Percentiles rank a stretch among this genome's conserved stretches.
Conservation (phyloP, 2,797 vertebrate species). For the Myripristis murdjan region DNA sequence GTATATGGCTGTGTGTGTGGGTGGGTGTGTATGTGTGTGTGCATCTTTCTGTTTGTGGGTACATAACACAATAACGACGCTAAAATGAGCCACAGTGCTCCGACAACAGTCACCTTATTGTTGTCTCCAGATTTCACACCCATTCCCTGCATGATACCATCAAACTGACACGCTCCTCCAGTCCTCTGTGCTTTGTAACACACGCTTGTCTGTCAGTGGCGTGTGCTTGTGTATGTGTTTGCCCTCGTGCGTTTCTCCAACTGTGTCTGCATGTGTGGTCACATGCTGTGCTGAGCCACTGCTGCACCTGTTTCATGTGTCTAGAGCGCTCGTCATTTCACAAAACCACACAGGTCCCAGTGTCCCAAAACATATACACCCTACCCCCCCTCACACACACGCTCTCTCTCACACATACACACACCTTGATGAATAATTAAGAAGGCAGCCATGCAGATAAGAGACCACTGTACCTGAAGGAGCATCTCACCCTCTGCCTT, state of each 20-base stretch:
- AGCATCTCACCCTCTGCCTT: slow-evolving; percentile 51
- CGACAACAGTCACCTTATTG: slow-evolving; percentile 50
- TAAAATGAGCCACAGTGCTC: slow-evolving; percentile 35
- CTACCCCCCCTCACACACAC: slow-evolving; percentile 7
- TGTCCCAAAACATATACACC: slow-evolving; percentile 31
- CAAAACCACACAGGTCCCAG: slow-evolving; percentile 54
- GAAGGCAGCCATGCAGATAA: slow-evolving; percentile 62
- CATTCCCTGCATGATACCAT: slow-evolving; percentile 53
- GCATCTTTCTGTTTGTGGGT: too few species aligned
- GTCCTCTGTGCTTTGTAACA: slow-evolving; percentile 59
- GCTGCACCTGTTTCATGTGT: slow-evolving; percentile 78
- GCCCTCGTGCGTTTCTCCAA: background rate
- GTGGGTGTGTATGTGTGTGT: slow-evolving; percentile 33
- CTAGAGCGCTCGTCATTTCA: slow-evolving; percentile 66
- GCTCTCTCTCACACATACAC: slow-evolving; percentile 33
- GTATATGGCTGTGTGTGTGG: slow-evolving; percentile 21
- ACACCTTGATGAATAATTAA: slow-evolving; percentile 81
- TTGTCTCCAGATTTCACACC: slow-evolving; percentile 52
- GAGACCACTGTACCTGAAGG: slow-evolving; percentile 67
- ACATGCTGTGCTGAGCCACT: slow-evolving; percentile 64
- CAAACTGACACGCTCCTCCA: slow-evolving; percentile 58
- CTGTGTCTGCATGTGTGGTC: slow-evolving; percentile 30
- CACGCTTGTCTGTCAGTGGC: slow-evolving; percentile 61
- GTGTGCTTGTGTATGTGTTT: slow-evolving; percentile 43
- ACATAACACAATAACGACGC: slow-evolving; percentile 30